phyloP scores from a whole-genome alignment of 2,113 vertebrate genomes.

The Rhadina sibilatrix region DNA sequence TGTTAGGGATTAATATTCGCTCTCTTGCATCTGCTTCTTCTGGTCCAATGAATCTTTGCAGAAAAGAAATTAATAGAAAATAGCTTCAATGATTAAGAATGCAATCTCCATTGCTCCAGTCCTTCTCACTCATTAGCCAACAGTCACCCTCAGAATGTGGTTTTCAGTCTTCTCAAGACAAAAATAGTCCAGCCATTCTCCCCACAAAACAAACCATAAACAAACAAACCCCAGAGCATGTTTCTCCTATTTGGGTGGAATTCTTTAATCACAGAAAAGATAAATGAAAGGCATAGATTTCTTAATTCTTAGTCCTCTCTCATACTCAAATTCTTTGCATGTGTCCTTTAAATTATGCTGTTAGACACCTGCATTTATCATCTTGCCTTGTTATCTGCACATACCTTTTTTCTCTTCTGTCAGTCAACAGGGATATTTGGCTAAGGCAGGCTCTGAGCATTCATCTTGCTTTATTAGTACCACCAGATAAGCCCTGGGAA shows the following conservation, averaged over 20 bases:
- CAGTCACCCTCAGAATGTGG: neutral
- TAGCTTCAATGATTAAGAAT: neutral
- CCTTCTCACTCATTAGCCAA: neutral
- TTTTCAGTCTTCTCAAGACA: neutral
- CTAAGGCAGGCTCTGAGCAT: neutral
- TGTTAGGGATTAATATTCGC: neutral
- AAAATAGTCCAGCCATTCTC: neutral
- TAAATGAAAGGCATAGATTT: neutral
- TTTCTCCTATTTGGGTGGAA: neutral
- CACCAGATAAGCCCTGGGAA: neutral
- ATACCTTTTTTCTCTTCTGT: neutral
- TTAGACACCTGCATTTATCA: neutral
- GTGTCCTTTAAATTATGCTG: neutral
- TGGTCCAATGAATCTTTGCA: neutral
- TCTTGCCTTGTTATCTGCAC: neutral
- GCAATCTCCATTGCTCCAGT: neutral
- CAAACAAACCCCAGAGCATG: fast-evolving
- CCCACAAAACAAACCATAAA: neutral
- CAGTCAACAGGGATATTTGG: neutral
- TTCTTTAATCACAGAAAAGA: neutral
- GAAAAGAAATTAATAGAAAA: neutral
- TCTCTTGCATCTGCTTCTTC: neutral
- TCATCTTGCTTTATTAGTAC: neutral
- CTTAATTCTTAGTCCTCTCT: neutral
- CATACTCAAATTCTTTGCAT: neutral